phyloP scores from a whole-genome alignment of 2,888 invertebrate genomes.

The Polietes domitor region DNA sequence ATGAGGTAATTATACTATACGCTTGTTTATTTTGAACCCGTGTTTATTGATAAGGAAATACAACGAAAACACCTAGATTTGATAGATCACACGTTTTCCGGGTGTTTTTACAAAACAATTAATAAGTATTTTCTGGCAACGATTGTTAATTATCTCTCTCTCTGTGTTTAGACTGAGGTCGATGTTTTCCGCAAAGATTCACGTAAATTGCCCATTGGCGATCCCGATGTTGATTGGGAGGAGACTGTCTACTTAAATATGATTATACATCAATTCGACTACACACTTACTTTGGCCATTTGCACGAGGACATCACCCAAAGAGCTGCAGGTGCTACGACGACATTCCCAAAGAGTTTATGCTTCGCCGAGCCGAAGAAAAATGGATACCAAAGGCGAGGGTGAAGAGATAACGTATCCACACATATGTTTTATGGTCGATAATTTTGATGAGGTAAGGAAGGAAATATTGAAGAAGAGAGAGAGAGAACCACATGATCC shows the following conservation, averaged over 20 bases:
- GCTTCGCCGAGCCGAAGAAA: slow-evolving; percentile 97
- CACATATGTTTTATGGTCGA: slow-evolving; percentile 99
- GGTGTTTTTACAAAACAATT: too few relatives aligned
- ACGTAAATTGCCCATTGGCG: slow-evolving; percentile 96
- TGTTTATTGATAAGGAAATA: too few relatives aligned
- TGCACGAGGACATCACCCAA: slow-evolving; percentile 98
- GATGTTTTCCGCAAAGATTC: slow-evolving; percentile 99
- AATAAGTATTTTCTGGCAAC: too few relatives aligned
- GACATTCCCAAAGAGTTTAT: slow-evolving; percentile 97
- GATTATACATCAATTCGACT: slow-evolving; percentile 99
- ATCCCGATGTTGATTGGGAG: slow-evolving; percentile 99
- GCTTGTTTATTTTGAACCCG: too few relatives aligned
- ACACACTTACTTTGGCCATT: slow-evolving; percentile 97
- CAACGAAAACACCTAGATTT: too few relatives aligned
- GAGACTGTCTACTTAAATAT: slow-evolving; percentile 99
- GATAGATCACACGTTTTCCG: too few relatives aligned
- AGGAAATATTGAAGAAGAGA: too few relatives aligned
- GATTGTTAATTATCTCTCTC: background rate
- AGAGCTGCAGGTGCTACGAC: slow-evolving; percentile 96
- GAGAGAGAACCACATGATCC: too few relatives aligned
- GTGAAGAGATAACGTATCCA: slow-evolving; percentile 99
- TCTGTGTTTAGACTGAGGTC: slow-evolving; percentile 88
- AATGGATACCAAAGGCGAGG: slow-evolving; percentile 99
- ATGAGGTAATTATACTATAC: too few relatives aligned
- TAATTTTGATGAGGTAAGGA: slow-evolving; percentile 95